Base-by-base conservation (phyloP, 2,113 vertebrate genomes). In the Pungitius pungitius region DNA sequence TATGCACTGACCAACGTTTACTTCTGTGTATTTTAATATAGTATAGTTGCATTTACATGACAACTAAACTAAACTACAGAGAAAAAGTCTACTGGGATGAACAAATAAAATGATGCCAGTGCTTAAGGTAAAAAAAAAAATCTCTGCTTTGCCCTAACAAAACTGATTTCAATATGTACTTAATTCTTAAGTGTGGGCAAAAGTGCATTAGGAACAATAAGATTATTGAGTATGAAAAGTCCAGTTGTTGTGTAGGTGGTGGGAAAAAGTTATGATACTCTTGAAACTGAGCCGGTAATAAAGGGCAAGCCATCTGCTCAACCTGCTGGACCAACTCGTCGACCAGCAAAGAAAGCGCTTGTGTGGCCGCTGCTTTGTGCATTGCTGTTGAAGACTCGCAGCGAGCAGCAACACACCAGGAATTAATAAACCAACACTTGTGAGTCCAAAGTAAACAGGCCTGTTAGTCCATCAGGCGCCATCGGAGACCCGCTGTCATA, bases 401-500 rank as follows among this genome's bases (percentile, higher is more conserved):
- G 67, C 22, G 52, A 80, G 71, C 74, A 35, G 82, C 80, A 64
- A 66, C 75, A 78, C 86, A 75, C 82, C 56, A 80, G 72, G 74
- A 93, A 90, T 89, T 87, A 88, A 90, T 88, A 90, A 87, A 87
- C 82, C 73, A 89, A 88, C 49, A 77, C 80, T 77, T 85, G 55
- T 69, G 51, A 77, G 61, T 87, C 81, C 88, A 69, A 91, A 89
- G 92, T 87, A 90, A 91, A 90, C 89, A 91, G 80, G 75, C 81
- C 64, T 76, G 76, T 86, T 90, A 92, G 91, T 85, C 81, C 84
- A 89, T 91, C 88, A 90, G 85, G 82, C 81, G 73, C 86, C 82
- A 87, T 91, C 87, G 70, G 75, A 87, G 87, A 76, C 84, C 86
- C 87, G 89, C 87, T 73, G 82, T 86, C 77, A 72, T 85, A 78